Conservation (phyloP, 2,113 vertebrate species). For the Varanus komodoensis region DNA sequence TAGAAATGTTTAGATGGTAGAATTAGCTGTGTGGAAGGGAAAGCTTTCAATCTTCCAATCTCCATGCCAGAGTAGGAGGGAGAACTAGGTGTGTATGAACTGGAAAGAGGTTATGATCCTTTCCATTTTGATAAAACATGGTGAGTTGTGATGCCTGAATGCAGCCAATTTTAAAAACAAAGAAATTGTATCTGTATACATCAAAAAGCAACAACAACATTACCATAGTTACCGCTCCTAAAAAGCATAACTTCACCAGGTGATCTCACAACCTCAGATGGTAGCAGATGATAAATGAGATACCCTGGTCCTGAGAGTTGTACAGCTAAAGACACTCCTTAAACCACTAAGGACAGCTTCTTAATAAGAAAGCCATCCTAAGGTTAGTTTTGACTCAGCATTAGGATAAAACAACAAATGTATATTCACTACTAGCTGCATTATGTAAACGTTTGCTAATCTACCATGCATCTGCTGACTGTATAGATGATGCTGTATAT, state of each 20-base stretch:
- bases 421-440: slow-evolving; percentile 5
- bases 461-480: background rate
- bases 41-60: background rate
- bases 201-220: background rate
- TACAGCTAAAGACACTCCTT: slow-evolving; percentile 24
- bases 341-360: slow-evolving; percentile 27
- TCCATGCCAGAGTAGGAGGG: too few species aligned
- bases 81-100: background rate
- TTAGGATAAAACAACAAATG: slow-evolving; percentile 30
- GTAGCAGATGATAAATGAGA: background rate
- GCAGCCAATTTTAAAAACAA: background rate
- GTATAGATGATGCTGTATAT: slow-evolving; percentile 23
- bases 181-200: background rate
- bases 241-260: background rate
- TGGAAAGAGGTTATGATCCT: background rate
- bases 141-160: background rate
- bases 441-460: slow-evolving; percentile 16
- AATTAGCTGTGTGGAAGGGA: background rate
- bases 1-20: too few species aligned
- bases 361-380: slow-evolving; percentile 39
- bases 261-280: background rate
- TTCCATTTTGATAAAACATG: background rate
- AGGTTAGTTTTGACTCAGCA: slow-evolving; percentile 46
- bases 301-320: background rate
- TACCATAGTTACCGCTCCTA: background rate